These are phyloP conservation scores for Lochmaea crataegi DNA, from an alignment of 2,888 invertebrate species.

Conservation along the genomic window DNA sequence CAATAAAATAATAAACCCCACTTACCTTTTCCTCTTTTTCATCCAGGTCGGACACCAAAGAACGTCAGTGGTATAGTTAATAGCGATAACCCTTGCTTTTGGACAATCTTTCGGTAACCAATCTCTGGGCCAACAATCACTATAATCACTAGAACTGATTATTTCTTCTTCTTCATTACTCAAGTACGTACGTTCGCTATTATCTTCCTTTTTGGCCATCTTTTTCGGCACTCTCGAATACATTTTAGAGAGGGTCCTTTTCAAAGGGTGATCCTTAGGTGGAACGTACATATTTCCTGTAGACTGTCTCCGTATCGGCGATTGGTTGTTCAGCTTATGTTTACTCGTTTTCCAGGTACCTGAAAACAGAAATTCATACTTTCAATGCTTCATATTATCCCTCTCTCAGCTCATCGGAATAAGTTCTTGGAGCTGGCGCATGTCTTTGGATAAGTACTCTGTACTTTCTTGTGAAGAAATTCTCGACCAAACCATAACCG, in stretches of 20 bases:
- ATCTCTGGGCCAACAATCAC: slow-evolving; percentile 85
- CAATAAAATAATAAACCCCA: background rate
- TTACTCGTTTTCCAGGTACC: slow-evolving; percentile 71
- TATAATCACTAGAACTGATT: slow-evolving; percentile 61
- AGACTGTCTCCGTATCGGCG: slow-evolving; percentile 52
- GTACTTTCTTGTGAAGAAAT: too few relatives aligned
- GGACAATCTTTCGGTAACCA: slow-evolving; percentile 87
- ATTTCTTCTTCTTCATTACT: slow-evolving; percentile 45
- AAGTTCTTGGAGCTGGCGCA: too few relatives aligned
- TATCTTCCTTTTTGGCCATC: slow-evolving; percentile 49
- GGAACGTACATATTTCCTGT: slow-evolving; percentile 55
- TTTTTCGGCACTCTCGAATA: slow-evolving; percentile 54
- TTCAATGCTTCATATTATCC: too few relatives aligned
- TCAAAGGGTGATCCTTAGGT: slow-evolving; percentile 49
- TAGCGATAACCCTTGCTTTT: slow-evolving; percentile 79
- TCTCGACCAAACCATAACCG: too few relatives aligned
- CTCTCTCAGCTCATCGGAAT: too few relatives aligned
- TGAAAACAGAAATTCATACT: slow-evolving; percentile 23
- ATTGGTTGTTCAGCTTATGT: slow-evolving; percentile 58
- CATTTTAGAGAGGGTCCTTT: slow-evolving; percentile 54
- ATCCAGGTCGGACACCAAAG: slow-evolving; percentile 83
- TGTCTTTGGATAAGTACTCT: too few relatives aligned
- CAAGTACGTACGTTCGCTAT: slow-evolving; percentile 12
- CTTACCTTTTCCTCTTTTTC: slow-evolving; percentile 72
- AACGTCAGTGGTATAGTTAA: slow-evolving; percentile 86